Base-by-base conservation (phyloP, 2,113 vertebrate genomes). In the Carettochelys insculpta region DNA sequence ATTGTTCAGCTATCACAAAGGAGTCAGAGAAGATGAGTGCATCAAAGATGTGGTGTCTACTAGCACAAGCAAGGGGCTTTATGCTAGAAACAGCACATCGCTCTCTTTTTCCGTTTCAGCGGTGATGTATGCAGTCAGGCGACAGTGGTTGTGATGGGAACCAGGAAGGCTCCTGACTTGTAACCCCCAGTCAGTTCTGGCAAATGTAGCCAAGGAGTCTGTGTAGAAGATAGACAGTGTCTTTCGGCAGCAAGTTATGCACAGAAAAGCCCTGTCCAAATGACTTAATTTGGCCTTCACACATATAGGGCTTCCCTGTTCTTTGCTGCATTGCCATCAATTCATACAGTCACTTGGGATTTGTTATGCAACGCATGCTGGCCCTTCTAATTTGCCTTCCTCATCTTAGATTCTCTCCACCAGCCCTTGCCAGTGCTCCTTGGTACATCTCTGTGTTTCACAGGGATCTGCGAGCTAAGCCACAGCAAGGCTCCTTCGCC, bases 1-100 rank as follows among this genome's bases (percentile, higher is more conserved):
- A 85, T 96, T 88, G 68, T 89, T 82, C 68, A 87, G 75, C 76
- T 95, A 34, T 90, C 90, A 91, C 88, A 45, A 65, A 85, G 79
- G 85, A 93, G 84, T 89, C 80, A 87, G 73, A 91, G 52, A 52
- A 88, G 80, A 90, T 83, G 84, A 95, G 86, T 47, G 22, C 43
- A 82, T 88, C 34, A 78, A 90, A 93, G 51, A 7, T 56, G 10
- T 89, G 86, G 58, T 68, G 82, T 95, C 58, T 54, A 85, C 34
- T 80, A 87, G 77, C 54, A 85, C 73, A 93, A 34, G 53, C 82
- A 87, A 68, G 0, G 41, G 88, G 53, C 58, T 95, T 94, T 88
- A n/a, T n/a, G 31, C 71, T 41, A 82, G 87, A 92, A 87, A 34
- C 48, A 89, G 71, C 71, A 71, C 54, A 83, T 87, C 4, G 41